Base-by-base conservation (phyloP, 2,113 vertebrate species). In the Urocitellus parryii region DNA sequence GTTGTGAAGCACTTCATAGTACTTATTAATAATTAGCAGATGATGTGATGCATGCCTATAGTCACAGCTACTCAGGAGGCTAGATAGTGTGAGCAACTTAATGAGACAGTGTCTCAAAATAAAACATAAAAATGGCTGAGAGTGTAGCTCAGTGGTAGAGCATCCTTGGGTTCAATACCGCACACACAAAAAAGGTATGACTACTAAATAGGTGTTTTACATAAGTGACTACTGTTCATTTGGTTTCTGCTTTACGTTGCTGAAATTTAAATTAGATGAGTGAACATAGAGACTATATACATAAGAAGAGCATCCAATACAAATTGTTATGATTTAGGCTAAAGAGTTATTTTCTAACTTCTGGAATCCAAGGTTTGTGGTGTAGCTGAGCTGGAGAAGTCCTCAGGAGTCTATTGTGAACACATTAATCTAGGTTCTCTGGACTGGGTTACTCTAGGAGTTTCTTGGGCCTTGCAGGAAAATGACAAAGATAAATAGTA, bases 341-440 rank as follows among this genome's bases (percentile, higher is more conserved):
- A 58, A 65, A 94, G 16, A 89, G 61, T 94, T 95, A 51, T 92
- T 95, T 92, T 76, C 56, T 58, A 22, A 58, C 56, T 58, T 58
- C 56, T 58, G 20, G 56, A 58, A 58, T 58, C 56, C 56, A 58
- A 58, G 20, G 5, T 58, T 58, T 58, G 6, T 20, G 56, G 20
- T 22, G 7, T 58, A 6, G 7, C 20, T 58, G 56, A 58, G 56
- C 6, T 58, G 56, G 56, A 58, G 56, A 58, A 58, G 56, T 58
- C 56, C 56, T 22, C 20, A 58, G 7, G 20, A 22, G 56, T 58
- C 56, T 58, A 20, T 58, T 58, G 56, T 58, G 56, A 58, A 58
- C 20, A 6, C 20, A 8, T 58, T 20, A 20, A 58, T 58, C 56
- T 58, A 58, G 56, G 2, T 58, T 58, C 20, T 58, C 20, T 58